Evolutionary conservation across 2,797 vertebrate genomes (phyloP), one percentile per base, ranked within the genome.

Genomic region (Platyrinchus mystaceus): DNA sequence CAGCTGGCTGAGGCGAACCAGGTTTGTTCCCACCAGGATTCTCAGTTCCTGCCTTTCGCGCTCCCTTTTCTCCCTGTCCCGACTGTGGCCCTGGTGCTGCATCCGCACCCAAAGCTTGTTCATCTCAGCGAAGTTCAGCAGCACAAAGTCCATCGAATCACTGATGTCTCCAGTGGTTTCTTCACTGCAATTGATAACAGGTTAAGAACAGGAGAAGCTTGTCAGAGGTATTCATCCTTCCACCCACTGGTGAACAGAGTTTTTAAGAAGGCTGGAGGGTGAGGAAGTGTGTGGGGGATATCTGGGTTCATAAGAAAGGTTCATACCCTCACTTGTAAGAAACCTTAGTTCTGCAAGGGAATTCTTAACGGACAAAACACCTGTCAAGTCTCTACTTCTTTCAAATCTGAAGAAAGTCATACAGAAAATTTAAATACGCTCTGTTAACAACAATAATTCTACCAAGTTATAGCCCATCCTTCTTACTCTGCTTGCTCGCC

Each of bases 51-150:
- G 99, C 60, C 99, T 98, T 89, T 99, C 99, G 9, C 99, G 98
- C 84, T 99, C 99, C 53, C 99, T 98, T 90, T 99, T 99, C 97
- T 99, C 99, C 28, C 99, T 96, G 94, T 99, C 99, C 43, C 99
- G 98, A 94, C 99, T 99, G 96, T 99, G 99, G 66, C 99, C 99
- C 95, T 99, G 99, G 96, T 99, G 99, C 87, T 99, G 99, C 99
- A 99, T 99, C 41, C 99, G 98, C 87, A 99, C 99, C 99, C 99
- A 99, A 14, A 99, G 97, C 84, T 99, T 99, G 97, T 99, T 99
- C 99, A 99, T 99, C 93, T 99, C 99, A 1, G 99, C 99, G 91
- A 99, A 99, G 98, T 99, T 99, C 84, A 99, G 98, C 32, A 99
- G 98, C 43, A 99, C 98, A 89, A 99, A 99, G 97, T 99, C 99